phyloP scores from a whole-genome alignment of 2,113 vertebrate species.

The Seriola dumerili region DNA sequence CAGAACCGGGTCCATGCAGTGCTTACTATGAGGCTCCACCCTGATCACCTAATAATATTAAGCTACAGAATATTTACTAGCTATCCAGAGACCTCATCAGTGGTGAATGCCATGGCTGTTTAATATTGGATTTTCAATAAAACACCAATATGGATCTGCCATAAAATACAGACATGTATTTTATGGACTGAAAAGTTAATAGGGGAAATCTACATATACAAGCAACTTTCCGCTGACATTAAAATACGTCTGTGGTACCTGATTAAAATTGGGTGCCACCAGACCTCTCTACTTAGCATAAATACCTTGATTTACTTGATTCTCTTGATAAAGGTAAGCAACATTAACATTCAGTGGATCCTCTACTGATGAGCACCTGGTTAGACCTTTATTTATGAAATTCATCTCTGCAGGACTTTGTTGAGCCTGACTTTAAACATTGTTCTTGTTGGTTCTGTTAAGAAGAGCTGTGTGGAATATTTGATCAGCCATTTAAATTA shows the following conservation, averaged over 20 bases:
- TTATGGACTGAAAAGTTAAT: neutral
- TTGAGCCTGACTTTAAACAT: neutral
- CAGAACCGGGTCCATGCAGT: neutral
- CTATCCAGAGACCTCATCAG: conserved; percentile 1
- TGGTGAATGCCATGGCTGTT: neutral
- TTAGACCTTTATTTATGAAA: conserved; percentile 25
- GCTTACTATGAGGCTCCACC: neutral
- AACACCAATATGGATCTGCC: neutral
- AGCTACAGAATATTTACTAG: neutral
- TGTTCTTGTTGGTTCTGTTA: conserved; percentile 4
- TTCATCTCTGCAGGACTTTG: conserved; percentile 14
- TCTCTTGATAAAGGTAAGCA: conserved; percentile 12
- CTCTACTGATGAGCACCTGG: conserved; percentile 25
- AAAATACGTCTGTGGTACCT: conserved; percentile 8
- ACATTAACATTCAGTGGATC: conserved; percentile 35
- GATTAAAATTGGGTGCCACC: conserved; percentile 37
- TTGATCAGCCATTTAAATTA: neutral
- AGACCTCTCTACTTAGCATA: conserved; percentile 21
- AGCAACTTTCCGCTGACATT: neutral
- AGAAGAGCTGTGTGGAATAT: neutral
- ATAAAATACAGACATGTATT: neutral
- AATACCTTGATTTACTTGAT: conserved; percentile 23
- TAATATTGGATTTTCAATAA: conserved; percentile 12
- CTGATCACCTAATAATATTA: neutral
- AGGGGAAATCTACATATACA: conserved; percentile 9